Evolutionary conservation across 2,888 invertebrate species (phyloP).

Genomic region (Drosophila villosipedis): DNA sequence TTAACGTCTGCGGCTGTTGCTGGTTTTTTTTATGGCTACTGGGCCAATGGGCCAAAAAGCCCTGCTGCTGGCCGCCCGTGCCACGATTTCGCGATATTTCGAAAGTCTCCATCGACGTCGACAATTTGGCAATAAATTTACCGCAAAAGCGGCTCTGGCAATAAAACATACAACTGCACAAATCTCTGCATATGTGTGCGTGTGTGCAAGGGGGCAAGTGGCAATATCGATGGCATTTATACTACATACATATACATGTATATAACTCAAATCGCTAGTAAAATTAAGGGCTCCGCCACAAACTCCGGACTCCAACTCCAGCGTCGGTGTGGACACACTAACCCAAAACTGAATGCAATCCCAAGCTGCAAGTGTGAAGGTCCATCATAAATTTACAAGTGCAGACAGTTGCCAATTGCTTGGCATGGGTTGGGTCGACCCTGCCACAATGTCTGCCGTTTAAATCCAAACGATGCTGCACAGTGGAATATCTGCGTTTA

Average conservation of each 20-base stretch:
- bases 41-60: slow-evolving; percentile 39
- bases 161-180: slow-evolving; percentile 73
- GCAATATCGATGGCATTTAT: slow-evolving; percentile 50
- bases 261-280: slow-evolving; percentile 49
- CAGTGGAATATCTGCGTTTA: neutral
- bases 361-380: slow-evolving; percentile 59
- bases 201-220: slow-evolving; percentile 24
- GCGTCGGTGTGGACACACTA: neutral
- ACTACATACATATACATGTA: slow-evolving; percentile 5
- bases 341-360: slow-evolving; percentile 12
- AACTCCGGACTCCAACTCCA: slow-evolving; percentile 6
- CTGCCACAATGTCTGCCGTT: slow-evolving; percentile 12
- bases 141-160: slow-evolving; percentile 72
- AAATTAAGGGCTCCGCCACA: slow-evolving; percentile 43
- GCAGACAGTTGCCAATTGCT: slow-evolving; percentile 69
- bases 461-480: slow-evolving; percentile 19
- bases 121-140: slow-evolving; percentile 79
- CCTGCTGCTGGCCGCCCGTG: slow-evolving; percentile 5
- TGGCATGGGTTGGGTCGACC: slow-evolving; percentile 35
- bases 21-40: slow-evolving; percentile 52
- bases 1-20: slow-evolving; percentile 48
- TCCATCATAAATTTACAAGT: slow-evolving; percentile 74
- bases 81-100: slow-evolving; percentile 69
- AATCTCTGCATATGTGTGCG: slow-evolving; percentile 18
- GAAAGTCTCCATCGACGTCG: slow-evolving; percentile 62